Base-by-base conservation (phyloP, 2,113 vertebrate genomes). In the Ochotona curzoniae region DNA sequence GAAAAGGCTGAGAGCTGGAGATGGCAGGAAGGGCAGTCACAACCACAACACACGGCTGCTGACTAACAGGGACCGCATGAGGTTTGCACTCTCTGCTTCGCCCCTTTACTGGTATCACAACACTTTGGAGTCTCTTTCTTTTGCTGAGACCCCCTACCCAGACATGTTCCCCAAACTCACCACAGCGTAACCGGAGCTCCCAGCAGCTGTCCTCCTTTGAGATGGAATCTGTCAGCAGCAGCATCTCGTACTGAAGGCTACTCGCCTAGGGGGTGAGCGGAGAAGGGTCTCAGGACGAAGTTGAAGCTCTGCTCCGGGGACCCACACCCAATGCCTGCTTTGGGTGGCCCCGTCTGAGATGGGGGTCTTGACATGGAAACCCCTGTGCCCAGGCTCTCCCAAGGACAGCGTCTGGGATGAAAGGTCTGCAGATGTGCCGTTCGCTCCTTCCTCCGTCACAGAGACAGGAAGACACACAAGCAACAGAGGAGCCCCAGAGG, bases 161-260 rank as follows among this genome's bases (percentile, higher is more conserved):
- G 49, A 25, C 38, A 44, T 2, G 28, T 1, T 12, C 38, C 60
- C 0, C 7, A 49, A n/a, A 97, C 99, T 98, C 96, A 99, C 99
- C 99, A 90, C 99, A 99, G 63, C 99, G 99, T 47, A 99, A 97
- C 0, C 99, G 98, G 2, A 99, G 98, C 96, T 99, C 99, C 99
- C 99, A 99, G 98, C 99, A 99, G 94, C 99, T 99, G 95, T 99
- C 99, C 76, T 99, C 99, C 95, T 99, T 99, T 0, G 99, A 99
- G 97, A 99, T 99, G 23, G 99, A 99, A 95, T 99, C 99, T 0
- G 99, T 99, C 60, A 99, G 98, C 83, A 99, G 98, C 97, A 99
- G 97, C 99, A 99, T 99, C 91, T 99, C 99, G 44, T 99, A 99
- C 97, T 99, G 99, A 83, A 99, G 98, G 97, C 99, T 99, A 97